Evolutionary conservation across 2,888 invertebrate genomes (phyloP).

Genomic region (Drosophila testacea): DNA sequence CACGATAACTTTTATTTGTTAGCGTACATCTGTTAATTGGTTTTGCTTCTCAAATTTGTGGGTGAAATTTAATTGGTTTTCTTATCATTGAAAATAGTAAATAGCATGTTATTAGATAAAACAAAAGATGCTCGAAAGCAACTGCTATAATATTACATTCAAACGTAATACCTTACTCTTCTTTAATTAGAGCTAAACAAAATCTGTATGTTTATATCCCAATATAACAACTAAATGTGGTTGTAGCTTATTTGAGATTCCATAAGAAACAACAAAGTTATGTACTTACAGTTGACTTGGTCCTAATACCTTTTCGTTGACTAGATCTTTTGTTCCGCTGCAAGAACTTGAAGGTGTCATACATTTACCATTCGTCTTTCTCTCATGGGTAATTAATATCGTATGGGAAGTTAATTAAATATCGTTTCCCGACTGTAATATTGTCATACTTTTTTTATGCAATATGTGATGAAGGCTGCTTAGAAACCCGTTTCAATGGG

Average conservation of each 20-base stretch:
- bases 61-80: slow-evolving; percentile 9
- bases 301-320: slow-evolving; percentile 27
- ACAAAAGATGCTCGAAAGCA: too few species aligned
- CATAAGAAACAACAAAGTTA: not conserved
- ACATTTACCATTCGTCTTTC: slow-evolving; percentile 23
- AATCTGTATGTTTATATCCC: too few species aligned
- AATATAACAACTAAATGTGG: too few species aligned
- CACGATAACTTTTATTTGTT: slow-evolving; percentile 17
- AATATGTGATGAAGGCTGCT: slow-evolving; percentile 32
- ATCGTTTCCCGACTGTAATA: slow-evolving; percentile 39
- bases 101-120: too few species aligned
- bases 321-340: slow-evolving; percentile 43
- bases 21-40: slow-evolving; percentile 32
- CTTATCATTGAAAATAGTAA: too few species aligned
- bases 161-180: too few species aligned
- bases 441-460: slow-evolving; percentile 43
- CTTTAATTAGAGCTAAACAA: too few species aligned
- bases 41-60: slow-evolving; percentile 7
- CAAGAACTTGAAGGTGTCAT: slow-evolving; percentile 23
- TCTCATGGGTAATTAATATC: slow-evolving; percentile 70
- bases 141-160: too few species aligned
- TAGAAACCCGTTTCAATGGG: slow-evolving; percentile 58
- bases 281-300: not conserved
- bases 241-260: too few species aligned
- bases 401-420: slow-evolving; percentile 76